phyloP scores from a whole-genome alignment of 1,140 invertebrate species.

The Eupeodes corollae region DNA sequence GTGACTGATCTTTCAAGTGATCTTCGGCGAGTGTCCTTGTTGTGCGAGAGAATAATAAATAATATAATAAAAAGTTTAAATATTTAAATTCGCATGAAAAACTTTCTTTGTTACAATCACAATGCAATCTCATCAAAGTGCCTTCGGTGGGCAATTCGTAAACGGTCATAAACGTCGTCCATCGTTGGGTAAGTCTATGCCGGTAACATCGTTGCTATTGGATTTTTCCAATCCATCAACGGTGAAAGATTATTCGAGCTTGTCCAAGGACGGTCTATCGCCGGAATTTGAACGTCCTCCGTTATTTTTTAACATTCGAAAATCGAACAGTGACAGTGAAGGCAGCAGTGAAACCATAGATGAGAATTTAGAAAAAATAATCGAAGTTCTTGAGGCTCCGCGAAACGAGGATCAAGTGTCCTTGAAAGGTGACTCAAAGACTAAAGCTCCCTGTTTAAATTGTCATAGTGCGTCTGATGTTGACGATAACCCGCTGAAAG shows the following conservation, averaged over 20 bases:
- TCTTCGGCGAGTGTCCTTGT: neutral
- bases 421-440: neutral
- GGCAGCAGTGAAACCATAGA: neutral
- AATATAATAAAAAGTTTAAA: neutral
- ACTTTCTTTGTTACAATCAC: neutral
- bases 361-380: neutral
- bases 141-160: neutral
- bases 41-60: slow-evolving; percentile 24
- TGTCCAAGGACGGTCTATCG: neutral
- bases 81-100: slow-evolving; percentile 2
- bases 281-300: slow-evolving; percentile 21
- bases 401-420: slow-evolving; percentile 24
- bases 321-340: neutral
- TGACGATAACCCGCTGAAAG: too few species aligned
- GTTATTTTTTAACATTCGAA: slow-evolving; percentile 16
- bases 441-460: neutral
- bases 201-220: slow-evolving; percentile 26
- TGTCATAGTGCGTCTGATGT: too few species aligned
- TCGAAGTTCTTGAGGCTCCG: slow-evolving; percentile 23
- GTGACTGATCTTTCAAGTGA: neutral
- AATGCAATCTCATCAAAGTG: slow-evolving; percentile 10
- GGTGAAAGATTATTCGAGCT: slow-evolving; percentile 5
- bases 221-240: slow-evolving; percentile 13
- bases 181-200: slow-evolving; percentile 32
- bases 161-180: slow-evolving; percentile 28